phyloP scores from a whole-genome alignment of 2,888 invertebrate species.

The Rhingia campestris region DNA sequence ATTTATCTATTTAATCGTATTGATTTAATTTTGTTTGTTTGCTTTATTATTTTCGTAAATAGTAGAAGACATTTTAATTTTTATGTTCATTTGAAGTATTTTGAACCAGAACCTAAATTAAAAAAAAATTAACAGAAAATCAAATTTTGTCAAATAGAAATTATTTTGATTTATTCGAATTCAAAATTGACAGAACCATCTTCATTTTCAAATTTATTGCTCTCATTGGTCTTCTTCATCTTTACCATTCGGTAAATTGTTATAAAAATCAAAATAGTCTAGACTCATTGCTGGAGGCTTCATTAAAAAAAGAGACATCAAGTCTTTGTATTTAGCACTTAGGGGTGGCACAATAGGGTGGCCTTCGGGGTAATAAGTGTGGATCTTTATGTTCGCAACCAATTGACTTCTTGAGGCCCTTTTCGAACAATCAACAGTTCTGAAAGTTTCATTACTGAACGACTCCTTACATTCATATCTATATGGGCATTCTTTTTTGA shows the following conservation, averaged over 20 bases:
- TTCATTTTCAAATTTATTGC: background rate
- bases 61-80: conserved; percentile 2
- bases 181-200: background rate
- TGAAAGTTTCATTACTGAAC: conserved; percentile 1
- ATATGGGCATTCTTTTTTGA: conserved; percentile 19
- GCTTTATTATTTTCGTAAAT: conserved; percentile 1
- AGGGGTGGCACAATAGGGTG: background rate
- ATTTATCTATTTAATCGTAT: conserved; percentile 23
- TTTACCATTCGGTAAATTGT: conserved; percentile 15
- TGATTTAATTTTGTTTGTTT: conserved; percentile 6
- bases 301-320: conserved; percentile 12
- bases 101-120: background rate
- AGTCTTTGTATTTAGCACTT: conserved; percentile 13
- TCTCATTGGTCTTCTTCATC: background rate
- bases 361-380: background rate
- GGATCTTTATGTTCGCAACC: background rate
- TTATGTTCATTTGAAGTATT: conserved; percentile 6
- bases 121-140: background rate
- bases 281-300: background rate
- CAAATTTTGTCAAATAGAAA: background rate
- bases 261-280: conserved; percentile 23
- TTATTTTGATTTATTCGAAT: background rate
- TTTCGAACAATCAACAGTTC: conserved; percentile 13
- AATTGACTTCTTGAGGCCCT: conserved; percentile 7
- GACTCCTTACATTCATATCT: conserved; percentile 11